These are phyloP conservation scores for Anableps anableps DNA, from an alignment of 2,797 vertebrate species.

Conservation along the genomic window DNA sequence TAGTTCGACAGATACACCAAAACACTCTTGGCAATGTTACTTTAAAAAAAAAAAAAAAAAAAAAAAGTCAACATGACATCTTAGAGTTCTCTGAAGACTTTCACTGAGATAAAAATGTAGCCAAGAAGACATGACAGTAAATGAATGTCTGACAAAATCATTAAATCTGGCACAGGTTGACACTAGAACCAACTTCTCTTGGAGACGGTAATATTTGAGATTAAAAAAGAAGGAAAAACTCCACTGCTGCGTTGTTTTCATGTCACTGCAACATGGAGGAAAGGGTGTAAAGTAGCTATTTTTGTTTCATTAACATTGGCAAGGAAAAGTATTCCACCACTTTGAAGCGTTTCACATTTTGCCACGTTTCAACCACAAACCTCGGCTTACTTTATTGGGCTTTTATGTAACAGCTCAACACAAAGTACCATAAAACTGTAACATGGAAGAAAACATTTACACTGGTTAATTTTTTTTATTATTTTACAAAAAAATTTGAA, in stretches of 20 bases:
- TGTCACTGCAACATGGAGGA: not conserved
- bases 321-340: not conserved
- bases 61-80: constrained; percentile 35
- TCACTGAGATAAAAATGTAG: constrained; percentile 14
- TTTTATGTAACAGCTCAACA: not conserved
- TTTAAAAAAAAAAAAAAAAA: constrained; percentile 10
- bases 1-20: constrained; percentile 16
- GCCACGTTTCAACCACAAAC: not conserved
- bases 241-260: not conserved
- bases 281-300: not conserved
- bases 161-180: constrained; percentile 3
- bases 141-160: constrained; percentile 6
- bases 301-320: not conserved
- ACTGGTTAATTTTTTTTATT: not conserved
- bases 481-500: too few relatives aligned
- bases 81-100: constrained; percentile 19
- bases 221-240: not conserved
- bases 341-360: not conserved
- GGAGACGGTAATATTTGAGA: not conserved
- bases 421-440: not conserved
- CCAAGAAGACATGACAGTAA: not conserved
- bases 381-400: not conserved
- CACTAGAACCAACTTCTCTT: not conserved
- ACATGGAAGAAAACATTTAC: not conserved
- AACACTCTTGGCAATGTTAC: constrained; percentile 23